Evolutionary conservation across 2,113 vertebrate genomes (phyloP).

Genomic region (Pelusios castaneus): DNA sequence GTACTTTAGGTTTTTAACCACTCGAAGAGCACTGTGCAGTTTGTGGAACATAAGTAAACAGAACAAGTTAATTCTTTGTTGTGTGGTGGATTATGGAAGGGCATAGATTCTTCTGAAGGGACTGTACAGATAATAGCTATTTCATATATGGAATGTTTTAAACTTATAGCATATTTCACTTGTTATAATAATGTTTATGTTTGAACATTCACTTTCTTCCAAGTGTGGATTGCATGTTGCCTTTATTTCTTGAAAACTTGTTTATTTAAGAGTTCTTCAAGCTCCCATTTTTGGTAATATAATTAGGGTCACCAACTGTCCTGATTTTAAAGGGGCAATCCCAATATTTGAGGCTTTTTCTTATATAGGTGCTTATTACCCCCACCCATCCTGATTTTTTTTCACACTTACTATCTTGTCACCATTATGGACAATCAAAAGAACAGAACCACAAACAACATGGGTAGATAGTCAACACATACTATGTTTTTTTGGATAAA

Average conservation of each 20-base stretch:
- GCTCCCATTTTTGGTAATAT: background rate
- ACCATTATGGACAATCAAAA: background rate
- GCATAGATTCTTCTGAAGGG: background rate
- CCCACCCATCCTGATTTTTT: too few species aligned
- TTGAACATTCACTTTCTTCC: background rate
- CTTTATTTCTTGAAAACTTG: background rate
- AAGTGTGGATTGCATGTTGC: background rate
- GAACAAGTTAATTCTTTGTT: background rate
- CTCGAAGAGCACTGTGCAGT: background rate
- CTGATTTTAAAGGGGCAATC: too few species aligned
- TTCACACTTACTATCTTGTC: background rate
- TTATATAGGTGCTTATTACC: too few species aligned
- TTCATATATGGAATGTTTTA: background rate
- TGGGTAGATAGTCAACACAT: background rate
- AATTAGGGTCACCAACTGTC: too few species aligned
- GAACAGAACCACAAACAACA: rapidly evolving
- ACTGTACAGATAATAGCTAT: background rate
- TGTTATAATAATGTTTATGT: background rate
- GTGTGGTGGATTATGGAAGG: background rate
- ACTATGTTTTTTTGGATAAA: background rate
- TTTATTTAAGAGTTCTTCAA: background rate
- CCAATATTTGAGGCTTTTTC: too few species aligned
- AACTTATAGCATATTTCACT: background rate
- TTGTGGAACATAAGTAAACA: background rate
- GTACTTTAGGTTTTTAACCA: background rate